Base-by-base conservation (phyloP, 1,140 invertebrate species). In the Cylas formicarius region DNA sequence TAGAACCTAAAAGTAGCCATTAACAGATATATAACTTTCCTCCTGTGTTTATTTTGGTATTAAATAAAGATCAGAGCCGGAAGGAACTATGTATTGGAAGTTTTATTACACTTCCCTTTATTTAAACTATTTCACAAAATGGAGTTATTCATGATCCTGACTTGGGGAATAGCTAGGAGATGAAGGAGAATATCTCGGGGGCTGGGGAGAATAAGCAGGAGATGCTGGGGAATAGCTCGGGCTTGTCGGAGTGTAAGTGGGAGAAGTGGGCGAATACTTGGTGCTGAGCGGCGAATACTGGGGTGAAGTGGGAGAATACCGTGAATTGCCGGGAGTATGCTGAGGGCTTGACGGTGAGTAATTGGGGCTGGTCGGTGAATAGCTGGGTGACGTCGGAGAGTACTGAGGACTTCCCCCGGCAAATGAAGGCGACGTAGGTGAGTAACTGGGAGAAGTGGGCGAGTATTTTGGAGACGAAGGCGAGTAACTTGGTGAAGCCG, bases 351-450 rank as follows among this genome's bases (percentile, higher is more conserved):
- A 82, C 0, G 76, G 77, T 9, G 77, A 80, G 61, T 86, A 87
- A 1, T 73, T 78, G 62, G 83, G 85, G 34, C 81, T 82, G 2
- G 81, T 80, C 0, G 86, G 86, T 2, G 87, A 88, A 58, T 89
- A 90, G 3, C 79, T 78, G 3, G 81, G 81, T 62, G 76, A 77
- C n/a, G n/a, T 79, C 1, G 77, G 58, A 53, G 71, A 67, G 48
- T 82, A 82, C 22, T 72, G 75, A 2, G 84, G 82, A 38, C 81
- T 83, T 1, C 81, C 81, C 0, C 75, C 76, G 9, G 76, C 79
- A 60, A 86, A 86, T 1, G 73, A 77, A 64, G 82, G 84, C 48
- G 80, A 83, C 13, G 86, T 83, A 1, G 89, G 88, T 1, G 85
- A 89, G 63, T 93, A 90, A 40, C 77, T 81, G 57, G n/a, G n/a